Conservation (phyloP, 2,113 vertebrate species). For the Reinhardtius hippoglossoides region DNA sequence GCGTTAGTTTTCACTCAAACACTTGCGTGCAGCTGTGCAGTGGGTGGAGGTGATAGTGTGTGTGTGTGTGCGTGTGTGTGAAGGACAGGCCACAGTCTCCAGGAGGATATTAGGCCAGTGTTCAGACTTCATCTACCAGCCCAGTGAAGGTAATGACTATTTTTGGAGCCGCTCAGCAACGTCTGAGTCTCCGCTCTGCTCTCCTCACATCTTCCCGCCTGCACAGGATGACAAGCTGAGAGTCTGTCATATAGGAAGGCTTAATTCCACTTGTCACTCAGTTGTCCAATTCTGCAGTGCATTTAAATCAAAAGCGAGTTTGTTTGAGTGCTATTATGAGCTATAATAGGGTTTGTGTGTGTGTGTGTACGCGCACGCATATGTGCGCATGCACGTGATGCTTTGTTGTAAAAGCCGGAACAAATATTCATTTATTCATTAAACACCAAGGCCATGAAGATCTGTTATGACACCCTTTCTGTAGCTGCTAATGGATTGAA, state of each 20-base stretch:
- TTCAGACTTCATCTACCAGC: constrained; percentile 66
- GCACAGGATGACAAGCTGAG: constrained; percentile 68
- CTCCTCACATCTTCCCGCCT: constrained; percentile 42
- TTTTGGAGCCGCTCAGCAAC: constrained; percentile 60
- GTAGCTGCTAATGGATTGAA: constrained; percentile 81
- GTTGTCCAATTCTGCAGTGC: constrained; percentile 64
- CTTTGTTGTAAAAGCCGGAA: constrained; percentile 68
- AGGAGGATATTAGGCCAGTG: constrained; percentile 78
- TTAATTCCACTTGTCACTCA: constrained; percentile 76
- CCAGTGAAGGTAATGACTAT: constrained; percentile 77
- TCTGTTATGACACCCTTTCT: constrained; percentile 79
- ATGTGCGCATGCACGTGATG: not conserved
- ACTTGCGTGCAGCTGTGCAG: no score
- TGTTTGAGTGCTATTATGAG: constrained; percentile 62
- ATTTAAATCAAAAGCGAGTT: constrained; percentile 71
- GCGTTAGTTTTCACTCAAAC: constrained; percentile 10
- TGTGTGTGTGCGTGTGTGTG: constrained; percentile 42
- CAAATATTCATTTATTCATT: constrained; percentile 89
- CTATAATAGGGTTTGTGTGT: constrained; percentile 48
- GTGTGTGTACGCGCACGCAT: constrained; percentile 5
- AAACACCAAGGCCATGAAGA: constrained; percentile 77
- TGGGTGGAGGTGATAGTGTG: not conserved
- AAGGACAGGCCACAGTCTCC: constrained; percentile 76
- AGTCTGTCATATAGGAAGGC: constrained; percentile 62
- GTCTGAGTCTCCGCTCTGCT: constrained; percentile 8